A percentile compares a stretch with the other conserved stretches of the same genome.
Evolutionary conservation across 2,888 invertebrate genomes (phyloP).

Genomic region (Orchesellides sinensis): DNA sequence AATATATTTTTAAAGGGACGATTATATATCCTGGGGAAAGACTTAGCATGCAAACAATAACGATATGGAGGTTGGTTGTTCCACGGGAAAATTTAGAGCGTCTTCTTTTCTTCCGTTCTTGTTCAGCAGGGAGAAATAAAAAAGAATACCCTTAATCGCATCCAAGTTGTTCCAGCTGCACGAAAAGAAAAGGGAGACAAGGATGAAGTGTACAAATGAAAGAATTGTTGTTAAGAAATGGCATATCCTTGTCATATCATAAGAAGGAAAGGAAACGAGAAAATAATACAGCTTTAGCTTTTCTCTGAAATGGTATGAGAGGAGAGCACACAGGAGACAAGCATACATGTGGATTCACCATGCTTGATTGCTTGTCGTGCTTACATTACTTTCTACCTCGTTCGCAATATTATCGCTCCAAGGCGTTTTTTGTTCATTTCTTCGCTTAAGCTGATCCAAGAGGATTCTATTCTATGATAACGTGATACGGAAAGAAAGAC

Average conservation of each 20-base stretch:
- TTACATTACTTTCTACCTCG: not conserved
- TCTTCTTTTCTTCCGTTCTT: not conserved
- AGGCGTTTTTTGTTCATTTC: slow-evolving; percentile 13
- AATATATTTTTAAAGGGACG: too few relatives aligned
- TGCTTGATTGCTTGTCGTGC: not conserved
- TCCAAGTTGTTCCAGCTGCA: not conserved
- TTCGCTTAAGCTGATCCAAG: not conserved
- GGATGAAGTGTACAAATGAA: not conserved
- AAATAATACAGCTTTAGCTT: slow-evolving; percentile 10
- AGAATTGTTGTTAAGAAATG: slow-evolving; percentile 9
- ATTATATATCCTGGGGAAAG: too few relatives aligned
- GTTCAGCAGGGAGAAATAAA: not conserved
- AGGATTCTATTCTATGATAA: not conserved
- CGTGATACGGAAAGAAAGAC: not conserved
- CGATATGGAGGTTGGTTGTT: too few relatives aligned
- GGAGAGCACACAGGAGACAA: not conserved
- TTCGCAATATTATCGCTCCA: not conserved
- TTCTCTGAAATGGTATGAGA: not conserved
- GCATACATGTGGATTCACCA: not conserved
- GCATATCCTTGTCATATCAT: slow-evolving; percentile 1
- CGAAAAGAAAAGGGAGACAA: not conserved
- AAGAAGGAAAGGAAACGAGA: slow-evolving; percentile 12
- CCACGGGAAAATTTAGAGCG: too few relatives aligned
- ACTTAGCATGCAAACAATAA: too few relatives aligned
- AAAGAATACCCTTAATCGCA: slow-evolving; percentile 25